A percentile compares a stretch with the other conserved stretches of the same genome.
phyloP scores from a whole-genome alignment of 2,888 invertebrate genomes.

The Agonopterix heracliana region DNA sequence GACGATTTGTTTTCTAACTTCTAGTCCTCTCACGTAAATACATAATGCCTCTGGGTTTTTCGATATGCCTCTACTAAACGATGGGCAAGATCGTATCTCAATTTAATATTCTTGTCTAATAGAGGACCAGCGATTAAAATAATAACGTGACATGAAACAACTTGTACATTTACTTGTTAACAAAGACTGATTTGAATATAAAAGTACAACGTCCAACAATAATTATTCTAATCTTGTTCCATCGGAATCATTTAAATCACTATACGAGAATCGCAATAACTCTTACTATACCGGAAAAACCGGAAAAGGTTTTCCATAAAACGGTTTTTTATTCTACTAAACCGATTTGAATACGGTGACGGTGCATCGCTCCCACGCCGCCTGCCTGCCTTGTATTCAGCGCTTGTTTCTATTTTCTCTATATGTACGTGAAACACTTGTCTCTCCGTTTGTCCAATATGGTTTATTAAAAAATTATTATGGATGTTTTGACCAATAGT shows the following conservation, averaged over 20 bases:
- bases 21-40: no score
- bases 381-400: slow-evolving; percentile 27
- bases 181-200: slow-evolving; percentile 67
- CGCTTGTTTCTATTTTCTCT: slow-evolving; percentile 7
- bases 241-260: slow-evolving; percentile 39
- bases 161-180: slow-evolving; percentile 21
- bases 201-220: slow-evolving; percentile 30
- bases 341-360: slow-evolving; percentile 56
- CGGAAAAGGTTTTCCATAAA: slow-evolving; percentile 60
- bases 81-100: no score
- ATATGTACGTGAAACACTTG: neutral
- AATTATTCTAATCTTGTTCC: slow-evolving; percentile 58
- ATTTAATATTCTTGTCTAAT: slow-evolving; percentile 19
- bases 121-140: slow-evolving; percentile 20
- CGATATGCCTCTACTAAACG: no score
- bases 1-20: no score
- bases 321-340: slow-evolving; percentile 30
- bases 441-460: neutral
- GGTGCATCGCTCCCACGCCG: slow-evolving; percentile 57
- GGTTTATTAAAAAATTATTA: no score
- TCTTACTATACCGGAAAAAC: slow-evolving; percentile 68
- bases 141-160: slow-evolving; percentile 28
- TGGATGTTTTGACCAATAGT: no score
- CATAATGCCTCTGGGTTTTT: no score
- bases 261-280: slow-evolving; percentile 27